Base-by-base conservation (phyloP, 1,140 invertebrate genomes). In the Drosophila nigrodunni region DNA sequence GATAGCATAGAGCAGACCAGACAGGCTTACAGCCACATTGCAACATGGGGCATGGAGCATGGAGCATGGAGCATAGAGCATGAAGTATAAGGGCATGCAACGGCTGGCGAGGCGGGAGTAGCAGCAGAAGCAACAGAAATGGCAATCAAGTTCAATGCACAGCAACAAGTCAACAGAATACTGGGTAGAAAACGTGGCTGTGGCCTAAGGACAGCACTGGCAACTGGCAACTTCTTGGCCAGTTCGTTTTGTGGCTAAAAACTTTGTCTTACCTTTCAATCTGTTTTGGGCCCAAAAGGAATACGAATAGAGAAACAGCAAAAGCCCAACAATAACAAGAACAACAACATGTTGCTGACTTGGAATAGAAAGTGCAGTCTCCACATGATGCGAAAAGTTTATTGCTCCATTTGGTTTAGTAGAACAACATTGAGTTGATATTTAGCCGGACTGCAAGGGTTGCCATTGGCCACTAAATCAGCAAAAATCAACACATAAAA, bases 401-500 rank as follows among this genome's bases (percentile, higher is more conserved):
- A 87, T 66, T 87, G 82, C 80, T 87, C 77, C 74, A 88, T 50
- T 73, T 79, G 60, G 21, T 46, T 30, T 66, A 58, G 58, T 60
- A 46, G 62, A 76, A 65, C 80, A 74, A 46, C 65, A 61, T 50
- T 11, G 72, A 49, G 74, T 46, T 60, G 52, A 11, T 25, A n/a
- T 54, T 7, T 15, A 39, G 35, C 34, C 15, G n/a, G 34, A 35
- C 41, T 58, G 60, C 65, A 72, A 50, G 43, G 54, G 43, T 49
- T 44, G 75, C 44, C 37, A 62, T 44, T 61, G 54, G 37, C 72
- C 70, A 72, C 62, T 88, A 89, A 88, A 88, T 87, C 74, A 88
- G 74, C 6, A 85, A 89, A 89, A 89, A 89, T 89, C 85, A 89
- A 89, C 85, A 89, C 72, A 90, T 86, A 85, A 90, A 87, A 90